phyloP scores from a whole-genome alignment of 2,888 invertebrate species.

The Lamproptera curius region DNA sequence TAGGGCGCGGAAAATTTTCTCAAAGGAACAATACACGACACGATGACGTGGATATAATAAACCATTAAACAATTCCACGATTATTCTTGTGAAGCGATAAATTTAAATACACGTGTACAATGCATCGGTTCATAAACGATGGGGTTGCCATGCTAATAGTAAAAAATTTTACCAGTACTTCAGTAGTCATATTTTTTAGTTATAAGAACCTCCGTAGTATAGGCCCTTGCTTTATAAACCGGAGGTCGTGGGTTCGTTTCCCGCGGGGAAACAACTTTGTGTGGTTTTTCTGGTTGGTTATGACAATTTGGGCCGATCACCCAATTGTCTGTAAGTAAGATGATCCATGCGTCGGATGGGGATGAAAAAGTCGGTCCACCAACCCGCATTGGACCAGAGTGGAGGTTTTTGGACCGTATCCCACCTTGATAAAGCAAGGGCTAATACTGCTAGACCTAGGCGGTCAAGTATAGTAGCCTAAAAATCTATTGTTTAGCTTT shows the following conservation, averaged over 20 bases:
- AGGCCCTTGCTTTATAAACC: too few relatives aligned
- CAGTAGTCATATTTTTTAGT: too few relatives aligned
- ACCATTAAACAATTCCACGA: background rate
- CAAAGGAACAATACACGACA: constrained; percentile 12
- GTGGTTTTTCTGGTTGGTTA: too few relatives aligned
- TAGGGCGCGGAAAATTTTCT: constrained; percentile 18
- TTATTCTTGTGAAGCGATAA: background rate
- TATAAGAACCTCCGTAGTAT: background rate
- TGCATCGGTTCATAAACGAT: background rate
- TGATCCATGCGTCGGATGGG: too few relatives aligned
- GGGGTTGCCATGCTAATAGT: too few relatives aligned
- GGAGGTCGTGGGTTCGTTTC: too few relatives aligned
- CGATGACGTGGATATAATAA: constrained; percentile 4
- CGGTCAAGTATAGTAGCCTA: background rate
- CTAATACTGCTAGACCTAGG: background rate
- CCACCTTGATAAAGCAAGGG: background rate
- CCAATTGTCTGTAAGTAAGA: too few relatives aligned
- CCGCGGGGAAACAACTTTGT: too few relatives aligned
- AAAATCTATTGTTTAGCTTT: background rate
- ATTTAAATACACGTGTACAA: background rate
- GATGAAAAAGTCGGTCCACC: too few relatives aligned
- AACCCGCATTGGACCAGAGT: too few relatives aligned
- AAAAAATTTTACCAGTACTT: too few relatives aligned
- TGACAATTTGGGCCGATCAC: too few relatives aligned
- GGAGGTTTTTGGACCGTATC: background rate